Evolutionary conservation across 2,797 vertebrate species (phyloP).

Genomic region (Chloroceryle amazona): DNA sequence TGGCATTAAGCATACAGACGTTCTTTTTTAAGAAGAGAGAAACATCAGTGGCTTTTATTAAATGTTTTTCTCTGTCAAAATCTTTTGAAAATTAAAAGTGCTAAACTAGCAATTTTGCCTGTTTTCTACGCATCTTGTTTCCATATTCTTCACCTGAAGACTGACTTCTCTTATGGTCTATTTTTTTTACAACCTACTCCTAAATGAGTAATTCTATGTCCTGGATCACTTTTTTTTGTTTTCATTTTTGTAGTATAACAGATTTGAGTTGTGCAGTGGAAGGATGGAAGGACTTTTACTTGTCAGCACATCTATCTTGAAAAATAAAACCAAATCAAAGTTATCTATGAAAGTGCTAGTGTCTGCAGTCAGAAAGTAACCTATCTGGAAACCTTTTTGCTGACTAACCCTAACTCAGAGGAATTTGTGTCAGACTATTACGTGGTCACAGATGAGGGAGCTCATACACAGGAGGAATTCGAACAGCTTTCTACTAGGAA

Average conservation of each 20-base stretch:
- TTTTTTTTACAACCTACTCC: neutral
- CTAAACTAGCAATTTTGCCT: neutral
- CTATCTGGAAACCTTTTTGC: neutral
- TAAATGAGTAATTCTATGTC: neutral
- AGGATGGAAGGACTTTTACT: neutral
- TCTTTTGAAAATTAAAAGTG: constrained; percentile 33
- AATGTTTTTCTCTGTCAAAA: constrained; percentile 7
- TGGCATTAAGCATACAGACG: constrained; percentile 29
- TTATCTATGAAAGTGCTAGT: neutral
- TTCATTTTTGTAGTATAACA: neutral
- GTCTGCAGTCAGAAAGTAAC: neutral
- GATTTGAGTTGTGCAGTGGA: neutral
- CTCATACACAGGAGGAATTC: neutral
- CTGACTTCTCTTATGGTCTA: neutral
- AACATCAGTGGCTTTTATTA: constrained; percentile 17
- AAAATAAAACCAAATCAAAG: neutral
- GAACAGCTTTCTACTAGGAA: neutral
- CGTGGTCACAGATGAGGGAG: neutral
- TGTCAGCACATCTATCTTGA: neutral
- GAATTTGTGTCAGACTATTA: neutral
- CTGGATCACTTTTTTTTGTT: too few relatives aligned
- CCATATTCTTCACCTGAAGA: neutral
- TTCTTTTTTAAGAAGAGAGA: constrained; percentile 14
- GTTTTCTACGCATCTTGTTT: neutral
- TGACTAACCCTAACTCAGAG: neutral